phyloP scores from a whole-genome alignment of 1,140 invertebrate species.

The Antheraea pernyi region DNA sequence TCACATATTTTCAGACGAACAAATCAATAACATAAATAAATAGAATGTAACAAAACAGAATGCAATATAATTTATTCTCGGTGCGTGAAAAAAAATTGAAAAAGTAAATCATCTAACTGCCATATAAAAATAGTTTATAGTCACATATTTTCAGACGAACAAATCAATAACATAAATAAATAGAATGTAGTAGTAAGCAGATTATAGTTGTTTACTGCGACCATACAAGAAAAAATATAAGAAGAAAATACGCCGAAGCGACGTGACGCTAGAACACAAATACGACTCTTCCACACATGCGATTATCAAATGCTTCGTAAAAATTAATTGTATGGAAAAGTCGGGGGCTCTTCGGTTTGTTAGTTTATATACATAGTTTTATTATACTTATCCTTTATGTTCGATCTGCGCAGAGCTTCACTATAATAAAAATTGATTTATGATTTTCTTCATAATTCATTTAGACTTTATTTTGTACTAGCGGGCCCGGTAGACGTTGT shows the following conservation, averaged over 20 bases:
- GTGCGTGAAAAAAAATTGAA: no score
- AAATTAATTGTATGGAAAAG: slow-evolving; percentile 43
- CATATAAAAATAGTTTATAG: no score
- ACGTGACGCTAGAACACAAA: slow-evolving; percentile 17
- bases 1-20: no score
- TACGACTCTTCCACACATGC: slow-evolving; percentile 29
- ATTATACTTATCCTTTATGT: neutral
- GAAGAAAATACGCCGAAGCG: neutral
- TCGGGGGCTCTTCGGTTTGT: slow-evolving; percentile 19
- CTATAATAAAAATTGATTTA: neutral
- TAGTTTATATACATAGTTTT: slow-evolving; percentile 23
- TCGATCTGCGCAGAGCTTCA: neutral
- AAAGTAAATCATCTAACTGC: no score
- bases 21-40: neutral
- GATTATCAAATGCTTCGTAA: slow-evolving; percentile 44
- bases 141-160: no score
- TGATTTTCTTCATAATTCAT: neutral
- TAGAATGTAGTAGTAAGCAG: neutral
- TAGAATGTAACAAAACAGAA: no score
- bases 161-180: neutral
- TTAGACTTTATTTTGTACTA: no score
- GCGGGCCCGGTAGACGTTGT: no score
- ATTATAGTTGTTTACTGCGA: slow-evolving; percentile 4
- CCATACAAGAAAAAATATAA: slow-evolving; percentile 2
- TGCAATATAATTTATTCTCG: no score